These are phyloP conservation scores for Belgica antarctica DNA, from an alignment of 2,888 invertebrate genomes.

Conservation along the genomic window DNA sequence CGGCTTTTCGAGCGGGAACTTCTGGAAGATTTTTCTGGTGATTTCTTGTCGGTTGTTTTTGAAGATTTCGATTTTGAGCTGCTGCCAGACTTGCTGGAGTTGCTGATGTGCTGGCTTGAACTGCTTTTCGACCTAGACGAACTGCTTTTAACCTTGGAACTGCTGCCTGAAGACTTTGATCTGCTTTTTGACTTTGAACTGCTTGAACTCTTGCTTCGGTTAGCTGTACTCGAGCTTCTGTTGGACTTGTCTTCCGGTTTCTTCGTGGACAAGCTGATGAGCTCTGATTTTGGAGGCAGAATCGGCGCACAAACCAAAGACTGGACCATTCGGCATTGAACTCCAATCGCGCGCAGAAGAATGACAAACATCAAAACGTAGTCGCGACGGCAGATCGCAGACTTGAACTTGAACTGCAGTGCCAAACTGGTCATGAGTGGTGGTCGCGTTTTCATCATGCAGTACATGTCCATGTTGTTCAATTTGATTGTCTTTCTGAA, in stretches of 20 bases:
- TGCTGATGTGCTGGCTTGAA: slow-evolving; percentile 19
- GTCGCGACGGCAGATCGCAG: slow-evolving; percentile 66
- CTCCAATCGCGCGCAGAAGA: slow-evolving; percentile 73
- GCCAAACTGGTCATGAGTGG: slow-evolving; percentile 57
- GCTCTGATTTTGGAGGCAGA: slow-evolving; percentile 64
- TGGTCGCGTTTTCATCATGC: slow-evolving; percentile 57
- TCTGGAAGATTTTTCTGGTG: no score
- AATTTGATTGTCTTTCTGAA: slow-evolving; percentile 64
- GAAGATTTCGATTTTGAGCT: no score
- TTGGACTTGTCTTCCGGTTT: background rate
- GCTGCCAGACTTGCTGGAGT: background rate
- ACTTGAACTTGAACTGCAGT: slow-evolving; percentile 62
- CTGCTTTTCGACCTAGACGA: slow-evolving; percentile 36
- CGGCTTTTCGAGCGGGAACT: no score
- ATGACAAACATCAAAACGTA: slow-evolving; percentile 73
- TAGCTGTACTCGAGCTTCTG: slow-evolving; percentile 1
- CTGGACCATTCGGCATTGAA: slow-evolving; percentile 76
- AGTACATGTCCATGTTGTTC: slow-evolving; percentile 60
- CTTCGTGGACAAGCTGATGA: slow-evolving; percentile 49
- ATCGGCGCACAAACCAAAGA: slow-evolving; percentile 76
- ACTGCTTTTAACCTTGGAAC: background rate
- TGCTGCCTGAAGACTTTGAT: slow-evolving; percentile 1
- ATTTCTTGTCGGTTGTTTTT: no score
- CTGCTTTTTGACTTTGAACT: slow-evolving; percentile 29
- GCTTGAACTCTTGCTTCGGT: slow-evolving; percentile 29